These are phyloP conservation scores for Phaenicophaeus curvirostris DNA, from an alignment of 2,797 vertebrate species.

Conservation along the genomic window DNA sequence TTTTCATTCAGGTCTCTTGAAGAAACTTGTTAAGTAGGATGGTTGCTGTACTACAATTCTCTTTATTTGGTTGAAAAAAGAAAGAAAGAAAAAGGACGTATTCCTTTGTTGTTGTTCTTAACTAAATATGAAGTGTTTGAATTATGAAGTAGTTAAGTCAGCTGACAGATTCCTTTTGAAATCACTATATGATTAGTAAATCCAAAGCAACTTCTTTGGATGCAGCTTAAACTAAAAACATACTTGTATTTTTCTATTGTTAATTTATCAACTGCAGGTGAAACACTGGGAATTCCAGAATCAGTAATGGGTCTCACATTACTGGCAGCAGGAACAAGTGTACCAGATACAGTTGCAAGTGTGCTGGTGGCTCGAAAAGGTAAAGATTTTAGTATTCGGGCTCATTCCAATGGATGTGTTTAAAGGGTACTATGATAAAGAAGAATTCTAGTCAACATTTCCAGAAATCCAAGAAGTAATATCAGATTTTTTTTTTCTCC, in stretches of 20 bases:
- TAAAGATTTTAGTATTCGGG: conserved; percentile 66
- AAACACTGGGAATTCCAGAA: conserved; percentile 92
- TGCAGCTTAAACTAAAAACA: not conserved
- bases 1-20: not conserved
- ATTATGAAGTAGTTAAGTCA: too few relatives aligned
- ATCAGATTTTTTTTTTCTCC: not conserved
- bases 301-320: conserved; percentile 97
- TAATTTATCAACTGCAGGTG: conserved; percentile 80
- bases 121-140: too few relatives aligned
- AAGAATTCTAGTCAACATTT: not conserved
- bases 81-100: not conserved
- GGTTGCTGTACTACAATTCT: not conserved
- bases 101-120: not conserved
- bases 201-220: not conserved
- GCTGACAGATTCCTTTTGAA: not conserved
- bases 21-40: not conserved
- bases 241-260: not conserved
- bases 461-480: not conserved
- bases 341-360: conserved; percentile 94
- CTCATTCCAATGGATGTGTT: not conserved
- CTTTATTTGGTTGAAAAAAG: not conserved
- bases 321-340: conserved; percentile 94
- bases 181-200: not conserved
- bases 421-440: not conserved
- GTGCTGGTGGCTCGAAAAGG: conserved; percentile 96